Evolutionary conservation across 2,888 invertebrate genomes (phyloP).

Genomic region (Lycocerus yunnanus): DNA sequence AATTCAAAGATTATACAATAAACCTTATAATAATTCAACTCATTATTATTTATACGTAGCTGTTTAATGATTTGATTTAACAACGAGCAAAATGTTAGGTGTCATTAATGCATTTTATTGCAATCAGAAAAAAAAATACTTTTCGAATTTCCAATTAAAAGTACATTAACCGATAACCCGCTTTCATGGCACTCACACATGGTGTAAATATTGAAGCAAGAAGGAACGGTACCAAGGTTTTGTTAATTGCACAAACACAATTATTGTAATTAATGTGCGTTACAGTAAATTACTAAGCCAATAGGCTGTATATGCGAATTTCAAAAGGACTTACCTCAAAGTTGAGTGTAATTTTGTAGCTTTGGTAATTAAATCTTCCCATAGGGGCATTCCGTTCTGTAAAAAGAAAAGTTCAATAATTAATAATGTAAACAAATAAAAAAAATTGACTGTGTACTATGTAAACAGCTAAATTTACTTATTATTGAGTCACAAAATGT

Average conservation of each 20-base stretch:
- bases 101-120: neutral
- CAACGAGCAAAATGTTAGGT: neutral
- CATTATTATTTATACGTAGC: neutral
- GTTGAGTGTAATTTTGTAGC: conserved; percentile 93
- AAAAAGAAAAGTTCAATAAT: conserved; percentile 54
- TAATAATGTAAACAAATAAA: neutral
- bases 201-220: neutral
- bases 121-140: neutral
- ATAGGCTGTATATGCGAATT: neutral
- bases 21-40: neutral
- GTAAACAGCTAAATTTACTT: neutral
- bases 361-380: conserved; percentile 94
- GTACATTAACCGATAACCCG: neutral
- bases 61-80: neutral
- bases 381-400: conserved; percentile 90
- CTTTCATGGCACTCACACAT: neutral
- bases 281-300: neutral
- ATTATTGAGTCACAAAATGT: neutral
- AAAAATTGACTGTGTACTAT: neutral
- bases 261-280: neutral
- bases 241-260: neutral
- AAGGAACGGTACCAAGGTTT: neutral
- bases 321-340: conserved; percentile 72
- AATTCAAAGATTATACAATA: neutral
- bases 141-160: neutral